phyloP scores from a whole-genome alignment of 2,113 vertebrate genomes.

The Prinia subflava region DNA sequence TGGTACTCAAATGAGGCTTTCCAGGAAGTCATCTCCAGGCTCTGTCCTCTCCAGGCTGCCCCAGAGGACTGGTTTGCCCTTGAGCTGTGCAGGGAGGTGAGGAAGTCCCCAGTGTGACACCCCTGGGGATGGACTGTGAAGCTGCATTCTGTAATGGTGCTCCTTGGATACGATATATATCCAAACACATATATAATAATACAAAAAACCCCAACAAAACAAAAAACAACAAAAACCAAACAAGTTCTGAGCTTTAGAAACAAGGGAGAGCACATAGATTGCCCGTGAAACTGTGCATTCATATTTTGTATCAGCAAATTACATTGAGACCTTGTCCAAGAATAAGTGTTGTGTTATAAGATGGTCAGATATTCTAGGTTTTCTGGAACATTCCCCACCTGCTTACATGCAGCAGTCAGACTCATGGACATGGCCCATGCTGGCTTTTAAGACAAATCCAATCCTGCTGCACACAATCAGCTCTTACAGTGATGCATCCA shows the following conservation, averaged over 20 bases:
- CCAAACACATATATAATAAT: neutral
- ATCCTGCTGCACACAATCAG: neutral
- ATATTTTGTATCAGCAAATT: neutral
- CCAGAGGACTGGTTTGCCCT: neutral
- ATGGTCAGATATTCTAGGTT: neutral
- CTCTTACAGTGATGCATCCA: neutral
- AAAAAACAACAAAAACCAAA: neutral
- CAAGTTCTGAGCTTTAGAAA: neutral
- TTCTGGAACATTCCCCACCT: neutral
- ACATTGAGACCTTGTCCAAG: neutral
- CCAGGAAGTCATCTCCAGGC: neutral
- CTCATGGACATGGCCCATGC: neutral
- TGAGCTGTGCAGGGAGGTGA: neutral
- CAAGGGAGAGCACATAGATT: fast-evolving
- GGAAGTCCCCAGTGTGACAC: neutral
- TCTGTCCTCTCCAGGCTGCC: neutral
- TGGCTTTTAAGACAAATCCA: neutral
- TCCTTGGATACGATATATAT: neutral
- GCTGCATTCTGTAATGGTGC: neutral
- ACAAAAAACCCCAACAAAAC: fast-evolving
- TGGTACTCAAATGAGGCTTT: neutral
- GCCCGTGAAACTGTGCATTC: neutral
- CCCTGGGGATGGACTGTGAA: neutral
- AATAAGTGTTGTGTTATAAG: neutral
- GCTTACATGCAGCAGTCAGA: neutral